A percentile compares a stretch with the other conserved stretches of the same genome.
Evolutionary conservation across 2,888 invertebrate genomes (phyloP).

Genomic region (Lasius fuliginosus): DNA sequence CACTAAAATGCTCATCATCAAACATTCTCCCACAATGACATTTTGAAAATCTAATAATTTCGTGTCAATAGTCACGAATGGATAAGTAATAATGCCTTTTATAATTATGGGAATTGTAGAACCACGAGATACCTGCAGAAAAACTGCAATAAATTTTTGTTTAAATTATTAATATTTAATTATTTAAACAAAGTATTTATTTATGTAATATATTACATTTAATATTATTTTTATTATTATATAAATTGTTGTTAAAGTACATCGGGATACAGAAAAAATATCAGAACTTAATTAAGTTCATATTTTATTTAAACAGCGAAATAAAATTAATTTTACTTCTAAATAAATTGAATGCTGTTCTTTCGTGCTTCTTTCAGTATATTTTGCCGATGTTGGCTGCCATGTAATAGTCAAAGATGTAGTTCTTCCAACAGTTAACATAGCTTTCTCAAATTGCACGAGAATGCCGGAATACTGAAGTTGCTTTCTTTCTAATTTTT

Average conservation of each 20-base stretch:
- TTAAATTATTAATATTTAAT: neutral
- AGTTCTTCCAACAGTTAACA: constrained; percentile 87
- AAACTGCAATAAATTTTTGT: constrained; percentile 8
- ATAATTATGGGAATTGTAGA: constrained; percentile 88
- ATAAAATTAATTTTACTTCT: constrained; percentile 84
- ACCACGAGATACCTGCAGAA: constrained; percentile 87
- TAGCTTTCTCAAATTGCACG: constrained; percentile 82
- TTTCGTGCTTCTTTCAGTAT: constrained; percentile 86
- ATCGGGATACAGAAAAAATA: neutral
- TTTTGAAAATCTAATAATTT: constrained; percentile 87
- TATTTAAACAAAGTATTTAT: neutral
- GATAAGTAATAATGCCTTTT: constrained; percentile 88
- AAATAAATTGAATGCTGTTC: constrained; percentile 86
- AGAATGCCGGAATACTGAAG: constrained; percentile 79
- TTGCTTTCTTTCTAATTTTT: constrained; percentile 68
- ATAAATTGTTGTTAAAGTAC: neutral
- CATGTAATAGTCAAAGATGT: constrained; percentile 87
- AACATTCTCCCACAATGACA: constrained; percentile 89
- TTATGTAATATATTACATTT: neutral
- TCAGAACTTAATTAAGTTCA: neutral
- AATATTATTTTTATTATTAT: constrained; percentile 54
- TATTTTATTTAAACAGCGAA: neutral
- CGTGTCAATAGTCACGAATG: constrained; percentile 87
- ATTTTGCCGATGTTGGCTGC: constrained; percentile 85
- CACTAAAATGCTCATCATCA: constrained; percentile 87